These are phyloP conservation scores for Parnassius smintheus DNA, from an alignment of 2,888 invertebrate species.

Conservation along the genomic window DNA sequence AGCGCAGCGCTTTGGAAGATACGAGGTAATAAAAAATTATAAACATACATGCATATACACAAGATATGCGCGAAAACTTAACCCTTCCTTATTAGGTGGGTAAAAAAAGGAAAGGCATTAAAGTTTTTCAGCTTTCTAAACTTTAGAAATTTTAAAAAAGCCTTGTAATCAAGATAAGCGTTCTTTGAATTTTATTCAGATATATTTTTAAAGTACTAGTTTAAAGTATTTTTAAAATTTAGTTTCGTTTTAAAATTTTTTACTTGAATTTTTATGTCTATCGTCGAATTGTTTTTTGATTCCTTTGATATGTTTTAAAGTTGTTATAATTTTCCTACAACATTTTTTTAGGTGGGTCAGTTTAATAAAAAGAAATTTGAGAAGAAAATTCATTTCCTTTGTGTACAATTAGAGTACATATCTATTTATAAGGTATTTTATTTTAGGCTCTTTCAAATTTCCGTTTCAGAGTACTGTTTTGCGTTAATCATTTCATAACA, in stretches of 20 bases:
- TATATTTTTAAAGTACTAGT: not conserved
- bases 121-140: too few relatives aligned
- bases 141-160: not conserved
- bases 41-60: too few relatives aligned
- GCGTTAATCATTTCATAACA: conserved; percentile 6
- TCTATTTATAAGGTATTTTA: conserved; percentile 13
- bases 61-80: too few relatives aligned
- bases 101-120: too few relatives aligned
- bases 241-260: not conserved
- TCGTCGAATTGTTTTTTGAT: not conserved
- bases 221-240: not conserved
- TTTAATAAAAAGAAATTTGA: not conserved
- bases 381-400: conserved; percentile 5
- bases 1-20: too few relatives aligned
- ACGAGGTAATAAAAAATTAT: too few relatives aligned
- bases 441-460: conserved; percentile 5
- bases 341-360: conserved; percentile 2
- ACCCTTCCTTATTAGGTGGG: too few relatives aligned
- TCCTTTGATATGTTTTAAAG: not conserved
- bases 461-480: not conserved
- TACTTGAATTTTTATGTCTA: not conserved
- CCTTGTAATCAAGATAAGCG: not conserved
- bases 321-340: conserved; percentile 7
- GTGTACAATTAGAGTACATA: conserved; percentile 10
- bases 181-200: not conserved